Evolutionary conservation across 2,113 vertebrate species (phyloP), one percentile per base, ranked within the genome.

Genomic region (Pseudorectes ferrugineus): DNA sequence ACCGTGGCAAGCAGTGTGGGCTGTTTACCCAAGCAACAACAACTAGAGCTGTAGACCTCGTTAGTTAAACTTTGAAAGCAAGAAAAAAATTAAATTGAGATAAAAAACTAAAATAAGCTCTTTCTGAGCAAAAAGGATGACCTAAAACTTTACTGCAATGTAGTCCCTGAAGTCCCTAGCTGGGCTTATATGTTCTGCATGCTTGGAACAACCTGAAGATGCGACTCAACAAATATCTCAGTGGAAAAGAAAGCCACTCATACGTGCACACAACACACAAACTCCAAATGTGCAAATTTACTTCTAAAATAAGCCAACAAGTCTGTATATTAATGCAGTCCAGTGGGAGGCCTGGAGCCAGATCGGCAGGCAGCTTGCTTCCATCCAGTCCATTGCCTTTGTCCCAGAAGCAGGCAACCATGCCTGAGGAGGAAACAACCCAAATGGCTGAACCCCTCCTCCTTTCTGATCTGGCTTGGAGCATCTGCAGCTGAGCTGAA

Each of bases 1-100:
- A 54, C 55, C 0, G 0, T 54, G 71, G n/a, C 36, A 55, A 86
- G 33, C 1, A 2, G 25, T 9, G 38, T 70, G 23, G 68, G 71
- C 63, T 77, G 75, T 26, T 88, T 42, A 65, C 48, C 14, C 31
- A 43, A 68, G 62, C 23, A 88, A 58, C 38, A 71, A 61, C 19
- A 66, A 51, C n/a, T n/a, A 85, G 7, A 92, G 62, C 36, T 52
- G 63, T 0, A 73, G 40, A 89, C 46, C 42, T 46, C 2, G 43
- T 63, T 73, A 86, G 21, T 28, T 52, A 55, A 85, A 35, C 28
- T 75, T 49, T 40, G 35, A 92, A 81, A 94, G 33, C 4, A 81
- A 46, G 12, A n/a, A 84, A 68, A 42, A 85, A 46, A 22, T 49
- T 52, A 78, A 71, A 63, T 28, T 36, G 5, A 63, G 24, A 85